Evolutionary conservation across 2,113 vertebrate genomes (phyloP).

Genomic region (Xenopus borealis): DNA sequence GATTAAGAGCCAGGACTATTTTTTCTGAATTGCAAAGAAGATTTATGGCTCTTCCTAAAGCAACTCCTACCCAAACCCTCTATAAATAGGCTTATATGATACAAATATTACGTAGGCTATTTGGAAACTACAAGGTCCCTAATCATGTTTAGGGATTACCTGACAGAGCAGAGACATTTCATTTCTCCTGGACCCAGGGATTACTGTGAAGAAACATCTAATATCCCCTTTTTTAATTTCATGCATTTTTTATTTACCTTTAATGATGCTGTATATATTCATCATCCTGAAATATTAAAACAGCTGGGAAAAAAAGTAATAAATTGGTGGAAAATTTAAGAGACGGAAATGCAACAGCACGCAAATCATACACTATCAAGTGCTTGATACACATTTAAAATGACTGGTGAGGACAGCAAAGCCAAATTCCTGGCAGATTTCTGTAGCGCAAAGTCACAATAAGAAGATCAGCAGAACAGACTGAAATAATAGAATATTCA

Average conservation of each 20-base stretch:
- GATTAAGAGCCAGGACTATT: conserved; percentile 67
- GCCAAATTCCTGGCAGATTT: conserved; percentile 82
- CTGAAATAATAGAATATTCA: conserved; percentile 99
- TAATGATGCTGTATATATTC: conserved; percentile 85
- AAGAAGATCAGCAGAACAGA: conserved; percentile 92
- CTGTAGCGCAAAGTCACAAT: conserved; percentile 81
- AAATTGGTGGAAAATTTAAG: conserved; percentile 83
- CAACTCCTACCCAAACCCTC: conserved; percentile 74
- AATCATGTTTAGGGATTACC: conserved; percentile 88
- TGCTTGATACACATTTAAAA: conserved; percentile 84
- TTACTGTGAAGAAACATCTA: conserved; percentile 77
- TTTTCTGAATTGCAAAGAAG: conserved; percentile 71
- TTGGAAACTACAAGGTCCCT: conserved; percentile 73
- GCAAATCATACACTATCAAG: conserved; percentile 87
- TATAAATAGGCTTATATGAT: conserved; percentile 80
- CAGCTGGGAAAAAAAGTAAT: conserved; percentile 80
- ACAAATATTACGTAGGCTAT: conserved; percentile 72
- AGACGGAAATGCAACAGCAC: conserved; percentile 78
- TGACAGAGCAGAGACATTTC: conserved; percentile 71
- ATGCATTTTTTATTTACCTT: conserved; percentile 84
- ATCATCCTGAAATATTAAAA: conserved; percentile 88
- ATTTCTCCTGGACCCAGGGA: conserved; percentile 74
- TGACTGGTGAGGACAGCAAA: conserved; percentile 72
- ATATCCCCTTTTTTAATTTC: conserved; percentile 83
- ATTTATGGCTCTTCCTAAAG: conserved; percentile 75